Evolutionary conservation across 2,113 vertebrate species (phyloP).

Genomic region (Catharus fuscescens): DNA sequence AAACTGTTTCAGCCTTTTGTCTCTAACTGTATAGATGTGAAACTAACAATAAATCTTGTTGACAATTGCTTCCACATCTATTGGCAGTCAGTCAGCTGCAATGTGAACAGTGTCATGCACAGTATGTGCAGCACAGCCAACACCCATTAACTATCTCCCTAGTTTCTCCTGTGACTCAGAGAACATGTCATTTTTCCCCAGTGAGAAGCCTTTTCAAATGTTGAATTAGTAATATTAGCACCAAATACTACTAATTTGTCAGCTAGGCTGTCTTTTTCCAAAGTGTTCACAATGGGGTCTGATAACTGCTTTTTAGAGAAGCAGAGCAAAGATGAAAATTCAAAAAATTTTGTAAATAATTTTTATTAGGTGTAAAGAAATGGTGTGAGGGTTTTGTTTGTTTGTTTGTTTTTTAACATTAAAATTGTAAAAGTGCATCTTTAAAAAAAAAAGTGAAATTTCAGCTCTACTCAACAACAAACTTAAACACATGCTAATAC

Average conservation of each 20-base stretch:
- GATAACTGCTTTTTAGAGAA: constrained; percentile 62
- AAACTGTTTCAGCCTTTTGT: constrained; percentile 71
- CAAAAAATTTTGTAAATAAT: constrained; percentile 58
- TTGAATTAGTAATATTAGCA: constrained; percentile 80
- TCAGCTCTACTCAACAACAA: not conserved
- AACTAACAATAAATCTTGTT: constrained; percentile 78
- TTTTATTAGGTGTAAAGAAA: constrained; percentile 25
- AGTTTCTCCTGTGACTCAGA: constrained; percentile 73
- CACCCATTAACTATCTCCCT: constrained; percentile 80
- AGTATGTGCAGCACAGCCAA: constrained; percentile 60
- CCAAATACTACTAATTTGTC: constrained; percentile 78
- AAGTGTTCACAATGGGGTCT: constrained; percentile 59
- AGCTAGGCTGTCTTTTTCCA: constrained; percentile 70
- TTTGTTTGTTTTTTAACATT: not conserved
- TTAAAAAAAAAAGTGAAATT: not conserved
- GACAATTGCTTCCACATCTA: constrained; percentile 77
- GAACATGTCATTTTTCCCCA: constrained; percentile 78
- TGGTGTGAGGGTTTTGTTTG: not conserved
- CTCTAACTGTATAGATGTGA: constrained; percentile 71
- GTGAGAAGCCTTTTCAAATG: constrained; percentile 74
- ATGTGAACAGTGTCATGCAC: constrained; percentile 63
- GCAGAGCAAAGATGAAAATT: constrained; percentile 64
- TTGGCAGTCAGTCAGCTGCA: constrained; percentile 76
- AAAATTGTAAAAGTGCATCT: not conserved
- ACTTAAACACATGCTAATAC: not conserved